Percentiles rank a stretch among this genome's conserved stretches.
These are phyloP conservation scores for Propsilocerus akamusi DNA, from an alignment of 1,140 invertebrate species.

Conservation along the genomic window DNA sequence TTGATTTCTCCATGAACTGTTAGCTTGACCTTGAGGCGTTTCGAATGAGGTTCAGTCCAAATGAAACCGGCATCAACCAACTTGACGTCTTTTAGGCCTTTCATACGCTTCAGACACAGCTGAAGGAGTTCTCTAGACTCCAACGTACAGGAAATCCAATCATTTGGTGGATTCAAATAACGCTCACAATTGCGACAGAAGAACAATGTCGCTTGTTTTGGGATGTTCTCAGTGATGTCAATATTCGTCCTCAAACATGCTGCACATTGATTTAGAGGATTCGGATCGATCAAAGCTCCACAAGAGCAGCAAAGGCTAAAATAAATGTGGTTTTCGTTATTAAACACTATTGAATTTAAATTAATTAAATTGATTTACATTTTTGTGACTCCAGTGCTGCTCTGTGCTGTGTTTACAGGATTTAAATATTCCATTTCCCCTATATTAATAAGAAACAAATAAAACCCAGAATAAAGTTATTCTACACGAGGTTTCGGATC, in stretches of 20 bases:
- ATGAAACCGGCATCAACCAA: slow-evolving; percentile 91
- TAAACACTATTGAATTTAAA: background rate
- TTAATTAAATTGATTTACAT: background rate
- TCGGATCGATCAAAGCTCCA: slow-evolving; percentile 68
- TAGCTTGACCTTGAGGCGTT: slow-evolving; percentile 90
- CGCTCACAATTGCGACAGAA: slow-evolving; percentile 87
- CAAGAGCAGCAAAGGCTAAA: slow-evolving; percentile 63
- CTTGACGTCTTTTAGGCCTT: slow-evolving; percentile 76
- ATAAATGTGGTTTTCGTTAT: too few species aligned
- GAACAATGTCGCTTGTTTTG: slow-evolving; percentile 77
- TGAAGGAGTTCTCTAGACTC: slow-evolving; percentile 87
- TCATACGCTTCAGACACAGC: slow-evolving; percentile 86
- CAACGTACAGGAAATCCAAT: slow-evolving; percentile 75
- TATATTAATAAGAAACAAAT: background rate
- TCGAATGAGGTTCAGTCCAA: slow-evolving; percentile 99
- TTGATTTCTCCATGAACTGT: slow-evolving; percentile 92
- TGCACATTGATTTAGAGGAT: slow-evolving; percentile 95
- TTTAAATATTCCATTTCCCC: background rate
- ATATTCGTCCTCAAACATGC: slow-evolving; percentile 75
- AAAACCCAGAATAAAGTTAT: too few species aligned
- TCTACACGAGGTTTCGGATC: too few species aligned
- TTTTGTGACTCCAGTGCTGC: background rate
- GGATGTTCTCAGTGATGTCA: slow-evolving; percentile 92
- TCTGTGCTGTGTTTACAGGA: background rate
- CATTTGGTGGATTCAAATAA: slow-evolving; percentile 82